These are phyloP conservation scores for Ferrisia virgata DNA, from an alignment of 2,888 invertebrate species.

Conservation along the genomic window DNA sequence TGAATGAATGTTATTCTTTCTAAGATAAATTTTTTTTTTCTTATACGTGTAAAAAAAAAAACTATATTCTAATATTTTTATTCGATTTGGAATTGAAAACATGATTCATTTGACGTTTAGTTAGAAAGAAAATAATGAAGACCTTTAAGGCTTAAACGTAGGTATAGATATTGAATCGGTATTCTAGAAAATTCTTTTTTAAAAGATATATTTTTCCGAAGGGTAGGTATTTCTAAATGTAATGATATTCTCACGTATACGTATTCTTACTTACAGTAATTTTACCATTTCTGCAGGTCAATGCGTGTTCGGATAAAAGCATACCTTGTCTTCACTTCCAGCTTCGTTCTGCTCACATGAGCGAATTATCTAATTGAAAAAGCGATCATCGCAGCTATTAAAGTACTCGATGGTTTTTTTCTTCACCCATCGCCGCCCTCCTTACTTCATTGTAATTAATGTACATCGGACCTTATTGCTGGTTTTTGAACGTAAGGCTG, in stretches of 20 bases:
- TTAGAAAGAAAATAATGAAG: background rate
- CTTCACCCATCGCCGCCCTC: background rate
- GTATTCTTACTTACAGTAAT: too few species aligned
- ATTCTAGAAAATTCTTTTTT: too few species aligned
- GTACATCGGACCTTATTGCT: background rate
- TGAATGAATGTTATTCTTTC: background rate
- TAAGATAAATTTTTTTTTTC: background rate
- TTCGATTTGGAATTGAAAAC: constrained; percentile 6
- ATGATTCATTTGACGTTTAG: background rate
- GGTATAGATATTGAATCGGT: background rate
- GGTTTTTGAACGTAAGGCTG: background rate
- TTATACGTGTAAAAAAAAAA: background rate
- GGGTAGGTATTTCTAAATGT: too few species aligned
- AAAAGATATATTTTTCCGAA: too few species aligned
- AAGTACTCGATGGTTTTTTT: background rate
- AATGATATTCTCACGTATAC: too few species aligned
- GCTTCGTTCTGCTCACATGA: background rate
- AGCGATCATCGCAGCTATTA: background rate
- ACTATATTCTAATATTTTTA: background rate
- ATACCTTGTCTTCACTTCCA: too few species aligned
- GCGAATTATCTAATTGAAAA: background rate
- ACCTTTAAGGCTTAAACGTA: background rate
- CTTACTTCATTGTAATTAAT: too few species aligned
- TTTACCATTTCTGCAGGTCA: too few species aligned
- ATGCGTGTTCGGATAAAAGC: too few species aligned